Percentiles rank a stretch among this genome's conserved stretches.
These are phyloP conservation scores for Axis porcinus DNA, from an alignment of 2,113 vertebrate genomes.

Conservation along the genomic window DNA sequence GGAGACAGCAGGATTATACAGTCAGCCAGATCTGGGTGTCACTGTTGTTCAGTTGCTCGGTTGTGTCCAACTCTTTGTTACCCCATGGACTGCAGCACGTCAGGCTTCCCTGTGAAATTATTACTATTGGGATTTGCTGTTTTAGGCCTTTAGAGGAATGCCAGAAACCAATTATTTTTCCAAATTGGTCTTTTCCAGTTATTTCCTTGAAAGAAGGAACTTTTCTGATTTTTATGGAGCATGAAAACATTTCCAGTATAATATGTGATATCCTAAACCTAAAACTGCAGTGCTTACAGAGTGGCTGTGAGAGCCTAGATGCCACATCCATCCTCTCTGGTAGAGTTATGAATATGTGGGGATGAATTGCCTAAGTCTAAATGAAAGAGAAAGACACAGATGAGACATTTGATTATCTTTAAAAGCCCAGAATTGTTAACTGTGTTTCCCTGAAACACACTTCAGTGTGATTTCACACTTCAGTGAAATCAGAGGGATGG, in stretches of 20 bases:
- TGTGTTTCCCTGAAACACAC: neutral
- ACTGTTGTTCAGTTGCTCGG: fast-evolving
- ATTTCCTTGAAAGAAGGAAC: neutral
- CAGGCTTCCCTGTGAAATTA: neutral
- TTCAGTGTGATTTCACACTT: neutral
- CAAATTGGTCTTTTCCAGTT: neutral
- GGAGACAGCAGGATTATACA: neutral
- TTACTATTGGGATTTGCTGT: neutral
- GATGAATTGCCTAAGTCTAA: conserved; percentile 57
- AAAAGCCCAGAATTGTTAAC: conserved; percentile 14
- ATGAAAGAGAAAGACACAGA: neutral
- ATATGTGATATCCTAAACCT: neutral
- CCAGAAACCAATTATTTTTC: neutral
- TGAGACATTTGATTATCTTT: conserved; percentile 74
- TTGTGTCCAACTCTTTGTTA: neutral
- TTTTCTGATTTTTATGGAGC: neutral
- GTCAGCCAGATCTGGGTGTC: neutral
- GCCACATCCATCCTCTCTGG: neutral
- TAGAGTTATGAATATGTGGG: conserved; percentile 68
- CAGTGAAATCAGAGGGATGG: neutral
- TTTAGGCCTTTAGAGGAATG: neutral
- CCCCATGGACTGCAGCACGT: neutral
- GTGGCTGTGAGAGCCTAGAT: neutral
- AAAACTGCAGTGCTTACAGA: neutral
- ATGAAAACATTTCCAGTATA: neutral